Conservation (phyloP, 1,140 invertebrate genomes). For the Scylla paramamosain region DNA sequence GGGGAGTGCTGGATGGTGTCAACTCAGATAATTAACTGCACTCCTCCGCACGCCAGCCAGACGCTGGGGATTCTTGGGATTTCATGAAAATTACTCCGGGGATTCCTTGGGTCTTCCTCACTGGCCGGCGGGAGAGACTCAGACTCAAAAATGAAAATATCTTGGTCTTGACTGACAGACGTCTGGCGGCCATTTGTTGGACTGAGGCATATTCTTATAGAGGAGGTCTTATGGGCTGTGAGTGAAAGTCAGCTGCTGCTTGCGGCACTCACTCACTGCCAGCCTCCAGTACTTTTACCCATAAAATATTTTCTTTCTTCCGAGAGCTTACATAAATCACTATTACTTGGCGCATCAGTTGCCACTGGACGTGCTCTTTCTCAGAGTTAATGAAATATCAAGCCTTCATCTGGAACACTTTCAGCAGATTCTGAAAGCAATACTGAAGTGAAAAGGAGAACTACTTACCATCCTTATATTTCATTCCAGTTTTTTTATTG, state of each 20-base stretch:
- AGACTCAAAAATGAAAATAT: neutral
- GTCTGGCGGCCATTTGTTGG: neutral
- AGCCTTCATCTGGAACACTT: too few species aligned
- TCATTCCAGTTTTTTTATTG: too few species aligned
- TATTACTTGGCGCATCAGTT: too few species aligned
- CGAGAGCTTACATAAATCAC: too few species aligned
- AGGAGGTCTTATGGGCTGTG: neutral
- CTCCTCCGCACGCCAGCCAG: neutral
- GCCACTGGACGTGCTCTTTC: too few species aligned
- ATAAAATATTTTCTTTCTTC: neutral
- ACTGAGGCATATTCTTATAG: neutral
- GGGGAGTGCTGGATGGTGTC: neutral
- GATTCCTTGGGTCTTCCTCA: neutral
- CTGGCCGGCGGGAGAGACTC: neutral
- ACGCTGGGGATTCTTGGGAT: neutral
- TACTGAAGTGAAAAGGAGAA: too few species aligned
- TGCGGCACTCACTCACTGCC: neutral
- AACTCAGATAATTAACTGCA: constrained; percentile 23
- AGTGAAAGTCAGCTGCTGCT: neutral
- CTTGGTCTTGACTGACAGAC: neutral
- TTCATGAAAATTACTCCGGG: neutral
- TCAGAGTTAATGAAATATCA: too few species aligned
- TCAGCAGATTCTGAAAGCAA: too few species aligned
- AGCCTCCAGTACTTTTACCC: neutral
- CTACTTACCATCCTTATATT: too few species aligned